phyloP scores from a whole-genome alignment of 1,140 invertebrate species.

The Lerema accius region DNA sequence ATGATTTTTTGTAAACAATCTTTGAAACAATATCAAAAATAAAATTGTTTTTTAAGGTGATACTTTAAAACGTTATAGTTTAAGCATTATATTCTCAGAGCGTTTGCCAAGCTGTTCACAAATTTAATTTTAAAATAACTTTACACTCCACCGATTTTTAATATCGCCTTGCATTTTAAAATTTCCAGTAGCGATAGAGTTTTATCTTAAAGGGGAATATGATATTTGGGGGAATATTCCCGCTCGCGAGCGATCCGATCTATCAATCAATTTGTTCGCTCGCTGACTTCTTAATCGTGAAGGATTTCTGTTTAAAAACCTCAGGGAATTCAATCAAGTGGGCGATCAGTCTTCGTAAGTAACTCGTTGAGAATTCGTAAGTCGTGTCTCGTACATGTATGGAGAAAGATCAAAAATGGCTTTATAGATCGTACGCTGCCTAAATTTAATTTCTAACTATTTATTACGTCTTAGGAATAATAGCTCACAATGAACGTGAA shows the following conservation, averaged over 20 bases:
- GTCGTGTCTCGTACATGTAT: not conserved
- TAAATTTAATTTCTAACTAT: no score
- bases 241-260: constrained; percentile 21
- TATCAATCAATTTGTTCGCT: constrained; percentile 32
- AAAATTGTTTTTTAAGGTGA: no score
- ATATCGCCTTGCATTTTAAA: constrained; percentile 23
- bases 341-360: constrained; percentile 24
- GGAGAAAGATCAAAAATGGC: no score
- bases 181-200: constrained; percentile 19
- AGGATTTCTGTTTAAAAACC: constrained; percentile 31
- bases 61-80: no score
- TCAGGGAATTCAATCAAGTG: constrained; percentile 27
- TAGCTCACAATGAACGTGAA: no score
- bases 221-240: constrained; percentile 29
- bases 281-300: constrained; percentile 30
- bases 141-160: constrained; percentile 29
- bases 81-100: not conserved
- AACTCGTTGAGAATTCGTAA: constrained; percentile 5
- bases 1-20: no score
- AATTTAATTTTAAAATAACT: constrained; percentile 21
- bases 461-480: no score
- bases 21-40: no score
- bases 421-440: no score
- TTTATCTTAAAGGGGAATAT: constrained; percentile 30
- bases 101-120: not conserved